Base-by-base conservation (phyloP, 2,888 invertebrate genomes). In the Eupithecia subumbrata region DNA sequence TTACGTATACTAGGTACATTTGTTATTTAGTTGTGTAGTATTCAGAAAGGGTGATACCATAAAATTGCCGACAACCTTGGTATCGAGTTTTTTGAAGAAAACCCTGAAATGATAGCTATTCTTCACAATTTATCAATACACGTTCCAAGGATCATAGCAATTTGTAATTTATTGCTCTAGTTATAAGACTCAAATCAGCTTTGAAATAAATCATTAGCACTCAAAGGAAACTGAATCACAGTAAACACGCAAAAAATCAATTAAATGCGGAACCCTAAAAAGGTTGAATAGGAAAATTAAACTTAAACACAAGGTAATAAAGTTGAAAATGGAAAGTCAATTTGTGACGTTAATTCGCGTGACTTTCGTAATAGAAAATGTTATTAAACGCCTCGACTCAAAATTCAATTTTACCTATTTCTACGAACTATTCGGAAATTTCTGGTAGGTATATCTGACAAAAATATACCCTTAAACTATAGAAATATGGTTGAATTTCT, bases 181-280 rank as follows among this genome's bases (percentile, higher is more conserved):
- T 22, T 2, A 43, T 43, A 68, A 43, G 68, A 14, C 68, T 68
- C 14, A 68, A 25, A 68, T 68, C 43, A 68, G 22, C 68, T 37
- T 68, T 5, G 14, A 68, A 45, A 72, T 79, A 74, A 80, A 80
- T 77, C 74, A 81, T 78, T 76, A 71, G 75, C 71, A 71, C 75
- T 78, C 77, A 80, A 78, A 76, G 83, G 83, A 83, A 82, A 84
- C 84, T 25, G 86, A 89, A 89, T 88, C 88, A 86, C 84, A 80
- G 83, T 76, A 76, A 82, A 84, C 89, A 89, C 88, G 89, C 88
- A 78, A 89, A 86, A 82, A 86, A 87, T 87, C 89, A 89, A 89
- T 89, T 89, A 86, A 87, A 81, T 25, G 22, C 60, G 25, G 25
- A 60, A 56, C 25, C 25, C 77, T 30, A 56, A 66, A 66, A 69